A percentile compares a stretch with the other conserved stretches of the same genome.
Evolutionary conservation across 2,113 vertebrate genomes (phyloP).

Genomic region (Barbus barbus): DNA sequence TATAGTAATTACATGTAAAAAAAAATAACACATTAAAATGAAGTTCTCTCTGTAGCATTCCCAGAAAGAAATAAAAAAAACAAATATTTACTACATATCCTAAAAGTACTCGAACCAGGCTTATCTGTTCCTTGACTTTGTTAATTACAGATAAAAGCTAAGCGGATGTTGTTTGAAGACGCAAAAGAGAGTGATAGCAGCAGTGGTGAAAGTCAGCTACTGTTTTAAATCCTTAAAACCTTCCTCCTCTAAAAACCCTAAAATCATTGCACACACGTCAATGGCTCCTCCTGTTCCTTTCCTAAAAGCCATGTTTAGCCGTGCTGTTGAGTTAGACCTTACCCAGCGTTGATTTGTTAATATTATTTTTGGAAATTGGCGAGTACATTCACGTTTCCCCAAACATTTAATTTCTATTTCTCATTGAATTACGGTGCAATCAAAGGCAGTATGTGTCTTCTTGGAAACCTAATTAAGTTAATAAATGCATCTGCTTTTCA

Average conservation of each 20-base stretch:
- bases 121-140: background rate
- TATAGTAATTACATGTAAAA: no score
- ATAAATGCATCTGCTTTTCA: slow-evolving; percentile 60
- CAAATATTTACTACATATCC: background rate
- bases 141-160: slow-evolving; percentile 52
- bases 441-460: slow-evolving; percentile 45
- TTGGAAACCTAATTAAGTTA: slow-evolving; percentile 60
- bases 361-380: slow-evolving; percentile 33
- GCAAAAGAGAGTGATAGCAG: slow-evolving; percentile 1
- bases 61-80: no score
- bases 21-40: no score
- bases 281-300: background rate
- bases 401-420: slow-evolving; percentile 36
- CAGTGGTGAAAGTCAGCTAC: slow-evolving; percentile 7
- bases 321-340: background rate
- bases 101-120: background rate
- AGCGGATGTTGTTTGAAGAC: slow-evolving; percentile 44
- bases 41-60: no score
- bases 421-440: slow-evolving; percentile 55
- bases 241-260: background rate
- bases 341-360: slow-evolving; percentile 17
- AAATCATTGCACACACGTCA: background rate
- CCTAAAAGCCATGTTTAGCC: background rate
- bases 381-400: slow-evolving; percentile 7
- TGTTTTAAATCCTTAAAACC: background rate